Conservation (phyloP, 2,888 invertebrate genomes). For the Leptopilina myrica region DNA sequence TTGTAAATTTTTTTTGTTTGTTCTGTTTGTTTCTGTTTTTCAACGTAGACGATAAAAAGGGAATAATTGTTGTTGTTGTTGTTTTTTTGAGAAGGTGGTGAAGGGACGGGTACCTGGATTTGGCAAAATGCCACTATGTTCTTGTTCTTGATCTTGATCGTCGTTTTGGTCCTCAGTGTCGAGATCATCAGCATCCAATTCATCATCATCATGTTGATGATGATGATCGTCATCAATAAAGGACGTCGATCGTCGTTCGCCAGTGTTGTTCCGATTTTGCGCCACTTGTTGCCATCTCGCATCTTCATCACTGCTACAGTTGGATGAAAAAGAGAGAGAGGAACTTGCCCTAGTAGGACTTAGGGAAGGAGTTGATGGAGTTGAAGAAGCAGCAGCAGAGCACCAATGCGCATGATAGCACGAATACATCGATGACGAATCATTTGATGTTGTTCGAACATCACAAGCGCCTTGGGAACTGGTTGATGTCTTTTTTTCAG, state of each 20-base stretch:
- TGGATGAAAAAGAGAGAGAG: slow-evolving; percentile 68
- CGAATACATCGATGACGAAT: slow-evolving; percentile 72
- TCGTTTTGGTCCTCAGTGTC: slow-evolving; percentile 51
- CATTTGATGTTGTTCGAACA: slow-evolving; percentile 64
- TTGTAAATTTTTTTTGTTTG: no score
- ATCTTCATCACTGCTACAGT: slow-evolving; percentile 72
- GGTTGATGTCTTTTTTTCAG: slow-evolving; percentile 72
- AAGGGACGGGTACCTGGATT: slow-evolving; percentile 75
- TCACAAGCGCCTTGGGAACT: slow-evolving; percentile 67
- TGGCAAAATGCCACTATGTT: slow-evolving; percentile 73
- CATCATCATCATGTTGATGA: neutral
- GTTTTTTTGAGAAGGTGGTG: slow-evolving; percentile 49
- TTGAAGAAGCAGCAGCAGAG: slow-evolving; percentile 69
- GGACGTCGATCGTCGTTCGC: slow-evolving; percentile 51
- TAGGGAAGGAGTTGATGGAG: slow-evolving; percentile 64
- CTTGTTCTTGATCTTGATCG: slow-evolving; percentile 66
- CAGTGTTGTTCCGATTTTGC: slow-evolving; percentile 57
- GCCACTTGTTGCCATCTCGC: slow-evolving; percentile 56
- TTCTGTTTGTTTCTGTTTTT: no score
- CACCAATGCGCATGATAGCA: slow-evolving; percentile 75
- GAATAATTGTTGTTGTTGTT: no score
- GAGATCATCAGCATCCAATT: slow-evolving; percentile 55
- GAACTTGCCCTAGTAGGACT: slow-evolving; percentile 71
- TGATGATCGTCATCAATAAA: slow-evolving; percentile 61
- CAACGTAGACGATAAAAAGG: no score